Percentiles rank a stretch among this genome's conserved stretches.
These are phyloP conservation scores for Pristionchus arcanus DNA, from an alignment of 2,888 invertebrate species.

Conservation along the genomic window DNA sequence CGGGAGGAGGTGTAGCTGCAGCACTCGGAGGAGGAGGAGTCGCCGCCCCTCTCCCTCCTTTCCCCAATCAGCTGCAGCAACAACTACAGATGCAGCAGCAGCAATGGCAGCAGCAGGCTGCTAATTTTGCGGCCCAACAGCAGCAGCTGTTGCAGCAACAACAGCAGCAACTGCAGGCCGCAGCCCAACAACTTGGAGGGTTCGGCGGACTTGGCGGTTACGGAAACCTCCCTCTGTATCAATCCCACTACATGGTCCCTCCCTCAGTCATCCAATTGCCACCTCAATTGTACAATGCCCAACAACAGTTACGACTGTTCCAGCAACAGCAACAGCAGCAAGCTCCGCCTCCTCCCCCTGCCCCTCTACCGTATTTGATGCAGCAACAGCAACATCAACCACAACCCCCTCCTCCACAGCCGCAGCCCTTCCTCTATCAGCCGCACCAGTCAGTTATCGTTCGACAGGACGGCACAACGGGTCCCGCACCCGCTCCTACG, in stretches of 20 bases:
- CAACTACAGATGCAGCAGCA: too few species aligned
- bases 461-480: background rate
- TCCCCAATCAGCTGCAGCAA: conserved; percentile 35
- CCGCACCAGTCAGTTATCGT: conserved; percentile 16
- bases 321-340: background rate
- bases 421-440: conserved; percentile 13
- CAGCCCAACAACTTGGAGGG: background rate
- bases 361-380: background rate
- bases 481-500: background rate
- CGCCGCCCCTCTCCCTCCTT: background rate
- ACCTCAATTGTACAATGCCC: background rate
- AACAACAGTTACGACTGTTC: conserved; percentile 20
- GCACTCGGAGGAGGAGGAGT: conserved; percentile 1
- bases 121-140: background rate
- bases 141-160: background rate
- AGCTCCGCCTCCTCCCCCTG: background rate
- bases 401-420: background rate
- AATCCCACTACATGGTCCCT: background rate
- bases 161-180: background rate
- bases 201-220: background rate
- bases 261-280: background rate
- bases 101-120: conserved; percentile 10
- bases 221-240: background rate
- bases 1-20: conserved; percentile 9
- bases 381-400: background rate